Percentiles rank a stretch among this genome's conserved stretches.
Evolutionary conservation across 2,113 vertebrate species (phyloP).

Genomic region (Gambusia affinis): DNA sequence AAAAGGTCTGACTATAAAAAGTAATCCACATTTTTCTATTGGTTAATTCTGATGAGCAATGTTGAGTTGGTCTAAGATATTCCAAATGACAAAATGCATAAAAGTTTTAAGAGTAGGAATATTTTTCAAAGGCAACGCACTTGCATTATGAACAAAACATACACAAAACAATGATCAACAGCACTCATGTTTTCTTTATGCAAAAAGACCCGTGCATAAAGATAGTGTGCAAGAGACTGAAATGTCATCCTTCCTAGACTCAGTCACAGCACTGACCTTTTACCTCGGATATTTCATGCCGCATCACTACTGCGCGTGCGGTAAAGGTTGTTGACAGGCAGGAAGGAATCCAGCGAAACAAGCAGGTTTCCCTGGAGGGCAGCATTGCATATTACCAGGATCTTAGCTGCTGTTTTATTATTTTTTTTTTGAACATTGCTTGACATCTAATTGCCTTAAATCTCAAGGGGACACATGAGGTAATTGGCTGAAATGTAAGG

Average conservation of each 20-base stretch:
- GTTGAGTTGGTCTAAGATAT: neutral
- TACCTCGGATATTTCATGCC: constrained; percentile 32
- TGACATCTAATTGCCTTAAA: constrained; percentile 61
- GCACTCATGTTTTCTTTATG: neutral
- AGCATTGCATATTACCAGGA: constrained; percentile 26
- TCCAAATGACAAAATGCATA: neutral
- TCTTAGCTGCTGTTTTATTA: constrained; percentile 30
- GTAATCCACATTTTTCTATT: neutral
- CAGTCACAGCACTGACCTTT: constrained; percentile 33
- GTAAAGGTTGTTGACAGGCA: constrained; percentile 48
- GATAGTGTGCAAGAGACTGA: neutral
- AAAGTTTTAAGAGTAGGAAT: neutral
- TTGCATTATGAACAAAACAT: neutral
- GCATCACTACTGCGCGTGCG: constrained; percentile 30
- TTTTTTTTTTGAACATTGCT: constrained; percentile 49
- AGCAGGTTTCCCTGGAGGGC: constrained; percentile 36
- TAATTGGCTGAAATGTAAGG: constrained; percentile 58
- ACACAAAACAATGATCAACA: constrained; percentile 6
- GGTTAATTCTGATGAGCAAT: neutral
- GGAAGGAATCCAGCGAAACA: constrained; percentile 23
- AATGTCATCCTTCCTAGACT: constrained; percentile 29
- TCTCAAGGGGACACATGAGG: constrained; percentile 42
- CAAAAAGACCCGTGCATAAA: neutral
- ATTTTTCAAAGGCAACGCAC: neutral
- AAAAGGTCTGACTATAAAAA: neutral